Percentiles rank a stretch among this genome's conserved stretches.
phyloP scores from a whole-genome alignment of 2,113 vertebrate species.

The Anguilla rostrata region DNA sequence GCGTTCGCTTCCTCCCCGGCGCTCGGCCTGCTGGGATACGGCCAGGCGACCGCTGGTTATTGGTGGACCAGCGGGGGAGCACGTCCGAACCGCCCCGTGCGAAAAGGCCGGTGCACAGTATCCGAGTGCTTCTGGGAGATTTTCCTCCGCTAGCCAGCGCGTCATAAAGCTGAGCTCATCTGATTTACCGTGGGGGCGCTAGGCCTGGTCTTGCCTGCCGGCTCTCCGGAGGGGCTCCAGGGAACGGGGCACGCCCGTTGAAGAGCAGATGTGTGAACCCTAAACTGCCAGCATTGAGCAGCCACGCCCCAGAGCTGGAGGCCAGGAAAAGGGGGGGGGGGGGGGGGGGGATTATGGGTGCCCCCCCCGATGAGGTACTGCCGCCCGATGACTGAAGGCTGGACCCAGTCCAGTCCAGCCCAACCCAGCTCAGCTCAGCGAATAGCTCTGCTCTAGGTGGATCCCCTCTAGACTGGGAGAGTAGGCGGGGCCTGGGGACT shows the following conservation, averaged over 20 bases:
- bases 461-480: not conserved
- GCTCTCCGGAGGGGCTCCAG: not conserved
- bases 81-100: not conserved
- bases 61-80: too few relatives aligned
- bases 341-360: not conserved
- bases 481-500: not conserved
- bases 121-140: not conserved
- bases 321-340: not conserved
- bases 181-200: not conserved
- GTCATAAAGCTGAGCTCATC: not conserved
- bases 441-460: not conserved
- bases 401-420: too few relatives aligned
- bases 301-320: not conserved
- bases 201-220: not conserved
- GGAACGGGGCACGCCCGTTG: not conserved
- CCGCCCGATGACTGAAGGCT: too few relatives aligned
- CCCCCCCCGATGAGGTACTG: too few relatives aligned
- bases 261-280: not conserved
- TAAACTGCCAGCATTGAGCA: not conserved
- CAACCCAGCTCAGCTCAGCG: not conserved
- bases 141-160: too few relatives aligned
- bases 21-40: too few relatives aligned
- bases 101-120: not conserved
- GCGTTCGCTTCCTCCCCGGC: too few relatives aligned
- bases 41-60: too few relatives aligned